These are phyloP conservation scores for Dinomys branickii DNA, from an alignment of 2,113 vertebrate species.

Conservation along the genomic window DNA sequence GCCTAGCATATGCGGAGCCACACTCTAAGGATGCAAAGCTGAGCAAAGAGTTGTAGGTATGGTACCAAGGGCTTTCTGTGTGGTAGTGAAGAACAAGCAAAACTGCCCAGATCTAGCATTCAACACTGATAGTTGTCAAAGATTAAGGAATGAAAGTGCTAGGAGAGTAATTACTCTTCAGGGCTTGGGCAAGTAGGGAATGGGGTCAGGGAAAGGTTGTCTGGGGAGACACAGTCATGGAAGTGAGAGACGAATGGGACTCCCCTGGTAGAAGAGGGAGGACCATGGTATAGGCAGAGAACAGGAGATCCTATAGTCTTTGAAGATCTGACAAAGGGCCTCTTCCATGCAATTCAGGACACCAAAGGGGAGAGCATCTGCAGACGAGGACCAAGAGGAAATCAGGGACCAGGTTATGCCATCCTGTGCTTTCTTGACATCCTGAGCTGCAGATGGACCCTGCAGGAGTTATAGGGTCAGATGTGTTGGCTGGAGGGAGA, in stretches of 20 bases:
- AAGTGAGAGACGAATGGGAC: neutral
- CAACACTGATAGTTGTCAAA: neutral
- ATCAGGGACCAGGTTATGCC: accelerated
- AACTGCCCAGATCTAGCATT: neutral
- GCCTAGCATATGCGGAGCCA: neutral
- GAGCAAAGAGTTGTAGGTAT: accelerated
- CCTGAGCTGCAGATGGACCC: neutral
- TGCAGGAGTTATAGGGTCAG: neutral
- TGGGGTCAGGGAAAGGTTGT: neutral
- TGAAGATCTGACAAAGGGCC: neutral
- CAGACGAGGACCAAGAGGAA: neutral
- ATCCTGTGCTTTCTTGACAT: neutral
- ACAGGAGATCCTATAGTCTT: neutral
- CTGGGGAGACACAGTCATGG: neutral
- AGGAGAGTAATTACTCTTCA: neutral
- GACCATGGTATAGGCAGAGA: neutral
- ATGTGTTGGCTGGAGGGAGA: neutral
- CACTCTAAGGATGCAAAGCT: neutral
- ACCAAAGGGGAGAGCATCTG: neutral
- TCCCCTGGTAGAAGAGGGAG: neutral
- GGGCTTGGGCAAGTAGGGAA: too few relatives aligned
- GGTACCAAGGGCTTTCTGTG: accelerated
- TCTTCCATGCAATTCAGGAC: neutral
- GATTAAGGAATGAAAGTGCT: neutral
- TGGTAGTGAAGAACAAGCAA: neutral